phyloP scores from a whole-genome alignment of 2,113 vertebrate species.

The Hassar affinis region DNA sequence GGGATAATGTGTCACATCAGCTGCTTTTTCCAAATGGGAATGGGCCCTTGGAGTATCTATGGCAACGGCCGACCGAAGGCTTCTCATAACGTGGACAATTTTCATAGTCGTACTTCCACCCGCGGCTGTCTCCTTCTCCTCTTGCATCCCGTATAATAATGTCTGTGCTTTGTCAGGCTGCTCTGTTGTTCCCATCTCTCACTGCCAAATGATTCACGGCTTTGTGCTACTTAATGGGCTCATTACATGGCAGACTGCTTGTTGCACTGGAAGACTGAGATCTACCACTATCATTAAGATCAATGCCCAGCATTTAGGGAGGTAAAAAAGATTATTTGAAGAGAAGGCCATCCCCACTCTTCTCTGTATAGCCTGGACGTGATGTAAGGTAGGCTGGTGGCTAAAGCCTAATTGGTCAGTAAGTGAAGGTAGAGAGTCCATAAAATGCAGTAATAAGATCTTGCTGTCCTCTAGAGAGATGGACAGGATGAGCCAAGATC shows the following conservation, averaged over 20 bases:
- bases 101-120: constrained; percentile 42
- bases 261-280: constrained; percentile 45
- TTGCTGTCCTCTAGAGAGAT: constrained; percentile 33
- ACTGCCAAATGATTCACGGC: constrained; percentile 31
- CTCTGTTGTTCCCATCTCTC: constrained; percentile 43
- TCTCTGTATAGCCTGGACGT: constrained; percentile 12
- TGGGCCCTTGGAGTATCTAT: constrained; percentile 54
- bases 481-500: constrained; percentile 42
- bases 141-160: constrained; percentile 42
- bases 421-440: constrained; percentile 47
- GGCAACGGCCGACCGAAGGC: constrained; percentile 49
- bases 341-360: not conserved
- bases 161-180: constrained; percentile 41
- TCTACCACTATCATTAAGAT: constrained; percentile 56
- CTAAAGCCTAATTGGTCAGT: constrained; percentile 42
- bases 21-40: constrained; percentile 40
- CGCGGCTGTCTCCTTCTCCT: constrained; percentile 39
- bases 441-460: constrained; percentile 46
- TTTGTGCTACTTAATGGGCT: constrained; percentile 51
- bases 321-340: constrained; percentile 45
- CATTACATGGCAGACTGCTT: constrained; percentile 48
- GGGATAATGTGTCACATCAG: constrained; percentile 42
- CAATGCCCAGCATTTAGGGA: constrained; percentile 48
- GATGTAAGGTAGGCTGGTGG: constrained; percentile 40
- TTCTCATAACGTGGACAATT: constrained; percentile 51